Conservation (phyloP, 2,888 invertebrate genomes). For the Mimas tiliae region DNA sequence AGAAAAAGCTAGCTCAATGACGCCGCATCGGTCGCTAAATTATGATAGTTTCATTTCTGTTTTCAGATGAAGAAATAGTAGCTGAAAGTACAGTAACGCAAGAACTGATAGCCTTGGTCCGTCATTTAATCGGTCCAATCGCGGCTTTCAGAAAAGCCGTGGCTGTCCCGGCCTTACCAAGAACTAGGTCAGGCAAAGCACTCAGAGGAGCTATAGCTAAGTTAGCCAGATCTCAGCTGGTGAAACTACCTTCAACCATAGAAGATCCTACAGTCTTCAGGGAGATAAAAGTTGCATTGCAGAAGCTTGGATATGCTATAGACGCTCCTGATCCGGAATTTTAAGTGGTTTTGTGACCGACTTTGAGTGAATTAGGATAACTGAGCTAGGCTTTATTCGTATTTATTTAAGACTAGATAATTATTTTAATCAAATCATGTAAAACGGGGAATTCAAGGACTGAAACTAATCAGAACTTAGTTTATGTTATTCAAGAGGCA, state of each 20-base stretch:
- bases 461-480: too few species aligned
- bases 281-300: constrained; percentile 90
- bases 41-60: constrained; percentile 27
- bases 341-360: background rate
- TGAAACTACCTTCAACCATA: constrained; percentile 93
- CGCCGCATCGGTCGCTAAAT: background rate
- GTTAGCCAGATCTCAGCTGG: constrained; percentile 91
- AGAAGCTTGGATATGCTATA: constrained; percentile 90
- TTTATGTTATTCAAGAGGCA: too few species aligned
- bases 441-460: too few species aligned
- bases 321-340: constrained; percentile 87
- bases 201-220: constrained; percentile 93
- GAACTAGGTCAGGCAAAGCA: constrained; percentile 90
- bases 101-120: constrained; percentile 72
- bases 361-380: background rate
- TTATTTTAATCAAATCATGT: background rate
- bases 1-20: too few species aligned
- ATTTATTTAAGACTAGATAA: background rate
- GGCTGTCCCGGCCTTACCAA: constrained; percentile 91
- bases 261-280: constrained; percentile 93
- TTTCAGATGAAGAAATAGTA: constrained; percentile 75
- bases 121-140: constrained; percentile 91
- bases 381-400: background rate
- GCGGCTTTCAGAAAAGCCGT: constrained; percentile 93
- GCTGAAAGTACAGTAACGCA: constrained; percentile 73